A percentile compares a stretch with the other conserved stretches of the same genome.
Conservation (phyloP, 2,797 vertebrate genomes). For the Silurus aristotelis region DNA sequence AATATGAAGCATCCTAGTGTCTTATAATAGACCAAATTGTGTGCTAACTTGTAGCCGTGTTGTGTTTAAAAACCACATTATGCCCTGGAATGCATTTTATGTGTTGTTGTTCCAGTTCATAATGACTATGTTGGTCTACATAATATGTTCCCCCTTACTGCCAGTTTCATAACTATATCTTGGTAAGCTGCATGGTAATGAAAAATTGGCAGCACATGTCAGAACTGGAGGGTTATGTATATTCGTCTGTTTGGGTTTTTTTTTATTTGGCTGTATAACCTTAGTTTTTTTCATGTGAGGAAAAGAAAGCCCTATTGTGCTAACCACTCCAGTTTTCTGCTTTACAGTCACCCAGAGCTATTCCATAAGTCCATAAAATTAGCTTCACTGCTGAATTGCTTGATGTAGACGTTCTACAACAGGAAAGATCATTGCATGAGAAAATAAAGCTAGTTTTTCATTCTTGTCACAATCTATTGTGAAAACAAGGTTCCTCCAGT, state of each 20-base stretch:
- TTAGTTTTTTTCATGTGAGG: neutral
- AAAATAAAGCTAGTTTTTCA: neutral
- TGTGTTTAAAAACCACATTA: conserved; percentile 51
- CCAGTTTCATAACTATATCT: conserved; percentile 40
- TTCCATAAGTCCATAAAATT: neutral
- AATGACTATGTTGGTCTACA: conserved; percentile 50
- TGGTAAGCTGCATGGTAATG: conserved; percentile 34
- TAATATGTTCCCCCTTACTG: conserved; percentile 32
- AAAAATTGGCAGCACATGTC: conserved; percentile 39
- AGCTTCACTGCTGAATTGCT: neutral
- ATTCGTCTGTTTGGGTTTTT: conserved; percentile 10
- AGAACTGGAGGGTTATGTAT: conserved; percentile 35
- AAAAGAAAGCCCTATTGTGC: conserved; percentile 35
- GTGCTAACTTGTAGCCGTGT: conserved; percentile 27
- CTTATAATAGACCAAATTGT: conserved; percentile 6
- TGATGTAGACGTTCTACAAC: neutral
- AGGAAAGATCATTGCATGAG: neutral
- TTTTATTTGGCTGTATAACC: neutral
- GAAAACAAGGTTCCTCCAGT: neutral
- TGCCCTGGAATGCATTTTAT: conserved; percentile 43
- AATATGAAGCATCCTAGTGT: conserved; percentile 8
- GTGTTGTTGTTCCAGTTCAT: conserved; percentile 39
- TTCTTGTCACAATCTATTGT: neutral
- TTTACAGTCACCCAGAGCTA: neutral
- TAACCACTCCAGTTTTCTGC: conserved; percentile 4